Percentiles rank a stretch among this genome's conserved stretches.
Conservation (phyloP, 2,888 invertebrate species). For the Xanthia icteritia region DNA sequence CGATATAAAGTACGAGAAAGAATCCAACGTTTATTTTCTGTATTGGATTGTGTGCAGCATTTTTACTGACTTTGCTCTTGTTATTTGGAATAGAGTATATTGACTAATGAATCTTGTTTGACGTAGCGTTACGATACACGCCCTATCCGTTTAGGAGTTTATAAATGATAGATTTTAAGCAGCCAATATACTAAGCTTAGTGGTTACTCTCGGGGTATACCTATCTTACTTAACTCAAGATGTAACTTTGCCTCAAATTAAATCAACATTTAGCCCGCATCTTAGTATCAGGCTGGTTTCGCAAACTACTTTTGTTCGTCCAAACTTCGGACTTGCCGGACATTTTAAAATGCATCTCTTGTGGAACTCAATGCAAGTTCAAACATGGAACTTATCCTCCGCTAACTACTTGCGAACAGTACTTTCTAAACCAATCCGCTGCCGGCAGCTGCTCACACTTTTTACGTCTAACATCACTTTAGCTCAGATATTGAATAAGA, state of each 20-base stretch:
- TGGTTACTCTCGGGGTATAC: not conserved
- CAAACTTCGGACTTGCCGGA: constrained; percentile 63
- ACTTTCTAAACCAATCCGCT: constrained; percentile 77
- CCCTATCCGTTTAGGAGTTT: constrained; percentile 22
- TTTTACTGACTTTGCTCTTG: constrained; percentile 47
- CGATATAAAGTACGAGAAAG: constrained; percentile 51
- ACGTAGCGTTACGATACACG: constrained; percentile 24
- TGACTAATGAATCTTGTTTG: constrained; percentile 53
- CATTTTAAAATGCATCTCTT: constrained; percentile 76
- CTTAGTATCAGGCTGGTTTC: constrained; percentile 30
- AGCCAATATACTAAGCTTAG: not conserved
- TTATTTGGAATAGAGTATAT: constrained; percentile 47
- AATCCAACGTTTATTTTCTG: constrained; percentile 52
- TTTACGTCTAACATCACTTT: constrained; percentile 65
- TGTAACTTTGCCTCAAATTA: constrained; percentile 18
- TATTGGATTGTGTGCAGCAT: constrained; percentile 27
- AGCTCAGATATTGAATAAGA: constrained; percentile 63
- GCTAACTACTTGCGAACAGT: constrained; percentile 80
- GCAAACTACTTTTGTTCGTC: constrained; percentile 61
- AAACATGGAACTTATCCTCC: constrained; percentile 79
- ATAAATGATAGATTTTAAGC: constrained; percentile 48
- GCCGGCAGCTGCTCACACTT: constrained; percentile 75
- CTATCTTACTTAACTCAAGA: constrained; percentile 8
- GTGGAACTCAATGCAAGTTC: constrained; percentile 76
- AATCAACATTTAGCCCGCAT: constrained; percentile 42